phyloP scores from a whole-genome alignment of 2,888 invertebrate species.

The Philhelius pedissequus region DNA sequence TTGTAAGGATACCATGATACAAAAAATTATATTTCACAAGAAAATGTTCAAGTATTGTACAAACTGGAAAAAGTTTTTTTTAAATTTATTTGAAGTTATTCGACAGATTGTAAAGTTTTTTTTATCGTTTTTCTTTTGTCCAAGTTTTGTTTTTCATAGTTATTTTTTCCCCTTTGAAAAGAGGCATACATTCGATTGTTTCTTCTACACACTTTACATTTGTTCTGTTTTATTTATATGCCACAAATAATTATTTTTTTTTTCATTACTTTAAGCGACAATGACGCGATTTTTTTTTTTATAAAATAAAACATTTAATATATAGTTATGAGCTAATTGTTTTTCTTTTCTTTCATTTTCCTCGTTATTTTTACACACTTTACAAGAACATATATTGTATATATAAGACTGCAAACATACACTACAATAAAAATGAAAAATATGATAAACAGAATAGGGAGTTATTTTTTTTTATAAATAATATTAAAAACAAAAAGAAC shows the following conservation, averaged over 20 bases:
- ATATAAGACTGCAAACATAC: slow-evolving; percentile 58
- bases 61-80: slow-evolving; percentile 16
- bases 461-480: slow-evolving; percentile 47
- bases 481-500: slow-evolving; percentile 43
- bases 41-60: slow-evolving; percentile 20
- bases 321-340: slow-evolving; percentile 32
- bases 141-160: not conserved
- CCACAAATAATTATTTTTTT: slow-evolving; percentile 44
- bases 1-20: slow-evolving; percentile 39
- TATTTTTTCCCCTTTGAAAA: slow-evolving; percentile 11
- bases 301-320: slow-evolving; percentile 31
- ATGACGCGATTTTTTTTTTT: slow-evolving; percentile 16
- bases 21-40: slow-evolving; percentile 5
- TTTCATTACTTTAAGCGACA: slow-evolving; percentile 26
- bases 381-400: slow-evolving; percentile 61
- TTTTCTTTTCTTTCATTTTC: slow-evolving; percentile 5
- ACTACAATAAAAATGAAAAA: slow-evolving; percentile 38
- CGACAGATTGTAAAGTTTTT: slow-evolving; percentile 2
- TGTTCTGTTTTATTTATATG: slow-evolving; percentile 31
- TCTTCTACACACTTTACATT: slow-evolving; percentile 10
- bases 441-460: slow-evolving; percentile 15
- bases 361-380: slow-evolving; percentile 59
- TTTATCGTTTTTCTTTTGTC: not conserved
- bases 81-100: slow-evolving; percentile 3
- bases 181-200: slow-evolving; percentile 17